These are phyloP conservation scores for Nannoperca australis DNA, from an alignment of 2,797 vertebrate species.

Conservation along the genomic window DNA sequence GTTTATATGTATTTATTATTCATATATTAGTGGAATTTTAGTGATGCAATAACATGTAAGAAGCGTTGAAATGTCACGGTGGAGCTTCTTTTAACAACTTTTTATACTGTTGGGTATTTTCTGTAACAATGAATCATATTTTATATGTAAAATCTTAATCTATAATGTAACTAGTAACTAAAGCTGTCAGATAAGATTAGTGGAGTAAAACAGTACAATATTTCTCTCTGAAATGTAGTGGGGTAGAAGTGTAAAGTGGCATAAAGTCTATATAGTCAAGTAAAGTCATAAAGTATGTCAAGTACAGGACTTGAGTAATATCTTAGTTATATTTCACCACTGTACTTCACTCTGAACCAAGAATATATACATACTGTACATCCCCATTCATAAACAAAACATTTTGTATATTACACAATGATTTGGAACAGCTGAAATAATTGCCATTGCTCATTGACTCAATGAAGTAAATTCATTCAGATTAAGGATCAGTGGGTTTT, in stretches of 20 bases:
- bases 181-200: not conserved
- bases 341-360: not conserved
- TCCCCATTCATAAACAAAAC: not conserved
- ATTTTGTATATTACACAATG: not conserved
- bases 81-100: not conserved
- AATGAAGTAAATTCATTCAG: slow-evolving; percentile 11
- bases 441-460: slow-evolving; percentile 17
- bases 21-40: not conserved
- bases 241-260: not conserved
- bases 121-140: not conserved
- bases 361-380: not conserved
- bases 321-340: not conserved
- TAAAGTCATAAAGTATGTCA: not conserved
- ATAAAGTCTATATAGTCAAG: not conserved
- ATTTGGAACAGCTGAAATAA: slow-evolving; percentile 27
- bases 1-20: no score
- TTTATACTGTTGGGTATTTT: not conserved
- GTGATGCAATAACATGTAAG: not conserved
- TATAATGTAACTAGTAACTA: not conserved
- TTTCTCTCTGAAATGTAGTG: not conserved
- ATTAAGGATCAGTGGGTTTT: not conserved
- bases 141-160: not conserved
- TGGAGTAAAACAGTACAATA: not conserved
- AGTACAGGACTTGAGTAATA: not conserved
- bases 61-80: not conserved